These are phyloP conservation scores for Acanthurus tractus DNA, from an alignment of 2,797 vertebrate genomes.

Conservation along the genomic window DNA sequence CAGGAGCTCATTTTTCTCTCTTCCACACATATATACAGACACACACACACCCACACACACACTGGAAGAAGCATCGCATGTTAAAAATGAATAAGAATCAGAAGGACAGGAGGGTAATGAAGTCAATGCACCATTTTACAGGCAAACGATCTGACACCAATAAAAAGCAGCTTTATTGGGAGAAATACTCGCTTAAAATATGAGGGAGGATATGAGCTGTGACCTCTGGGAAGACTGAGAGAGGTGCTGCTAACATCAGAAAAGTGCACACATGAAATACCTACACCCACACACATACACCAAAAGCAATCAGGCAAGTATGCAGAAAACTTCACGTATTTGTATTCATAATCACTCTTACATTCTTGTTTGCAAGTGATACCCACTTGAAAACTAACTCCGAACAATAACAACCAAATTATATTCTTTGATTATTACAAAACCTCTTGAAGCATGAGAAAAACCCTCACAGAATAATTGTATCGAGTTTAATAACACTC, in stretches of 20 bases:
- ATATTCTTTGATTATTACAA: slow-evolving; percentile 52
- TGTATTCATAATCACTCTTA: slow-evolving; percentile 43
- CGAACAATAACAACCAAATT: slow-evolving; percentile 43
- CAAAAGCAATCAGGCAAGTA: slow-evolving; percentile 47
- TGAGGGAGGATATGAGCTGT: slow-evolving; percentile 70
- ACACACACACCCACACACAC: slow-evolving; percentile 12
- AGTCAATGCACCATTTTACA: slow-evolving; percentile 76
- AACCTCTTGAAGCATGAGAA: slow-evolving; percentile 48
- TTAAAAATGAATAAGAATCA: slow-evolving; percentile 65
- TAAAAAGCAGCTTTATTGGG: slow-evolving; percentile 74
- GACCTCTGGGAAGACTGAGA: slow-evolving; percentile 54
- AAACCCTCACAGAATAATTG: slow-evolving; percentile 38
- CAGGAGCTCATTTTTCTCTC: slow-evolving; percentile 53
- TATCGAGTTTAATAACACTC: slow-evolving; percentile 21
- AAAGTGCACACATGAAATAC: not conserved
- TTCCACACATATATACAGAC: slow-evolving; percentile 1
- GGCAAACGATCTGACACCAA: slow-evolving; percentile 71
- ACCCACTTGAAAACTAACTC: slow-evolving; percentile 53
- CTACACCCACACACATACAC: slow-evolving; percentile 12
- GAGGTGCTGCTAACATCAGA: slow-evolving; percentile 21
- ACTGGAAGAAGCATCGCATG: slow-evolving; percentile 20
- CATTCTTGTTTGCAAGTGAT: slow-evolving; percentile 2
- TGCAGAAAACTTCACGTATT: slow-evolving; percentile 42
- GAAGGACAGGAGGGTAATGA: slow-evolving; percentile 56
- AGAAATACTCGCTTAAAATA: slow-evolving; percentile 74